phyloP scores from a whole-genome alignment of 1,140 invertebrate genomes.

The Centruroides sculpturatus region DNA sequence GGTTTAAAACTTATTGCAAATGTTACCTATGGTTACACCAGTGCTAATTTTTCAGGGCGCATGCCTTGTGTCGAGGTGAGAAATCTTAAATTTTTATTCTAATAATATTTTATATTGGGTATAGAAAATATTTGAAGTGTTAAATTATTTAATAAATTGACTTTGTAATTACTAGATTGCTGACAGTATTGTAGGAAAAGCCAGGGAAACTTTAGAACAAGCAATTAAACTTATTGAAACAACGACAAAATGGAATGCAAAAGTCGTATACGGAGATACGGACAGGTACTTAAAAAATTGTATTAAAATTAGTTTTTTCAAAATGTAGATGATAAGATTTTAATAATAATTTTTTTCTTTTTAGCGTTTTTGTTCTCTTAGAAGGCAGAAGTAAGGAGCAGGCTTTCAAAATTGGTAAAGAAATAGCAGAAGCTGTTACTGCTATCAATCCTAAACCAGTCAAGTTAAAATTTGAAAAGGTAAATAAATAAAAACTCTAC shows the following conservation, averaged over 20 bases:
- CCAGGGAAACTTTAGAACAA: slow-evolving; percentile 80
- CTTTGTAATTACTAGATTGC: slow-evolving; percentile 42
- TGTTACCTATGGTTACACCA: slow-evolving; percentile 96
- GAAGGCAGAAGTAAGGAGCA: slow-evolving; percentile 40
- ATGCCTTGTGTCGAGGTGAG: slow-evolving; percentile 90
- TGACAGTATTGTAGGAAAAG: slow-evolving; percentile 93
- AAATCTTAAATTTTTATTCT: slow-evolving; percentile 2
- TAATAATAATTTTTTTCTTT: slow-evolving; percentile 11
- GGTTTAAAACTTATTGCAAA: slow-evolving; percentile 96
- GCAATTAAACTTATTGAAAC: slow-evolving; percentile 74
- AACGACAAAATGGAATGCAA: slow-evolving; percentile 58
- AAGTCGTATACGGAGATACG: slow-evolving; percentile 95
- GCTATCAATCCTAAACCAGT: slow-evolving; percentile 82
- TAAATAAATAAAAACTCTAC: slow-evolving; percentile 24
- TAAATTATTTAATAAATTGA: background rate
- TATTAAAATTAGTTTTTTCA: too few relatives aligned
- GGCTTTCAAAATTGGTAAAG: slow-evolving; percentile 78
- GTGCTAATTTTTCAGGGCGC: slow-evolving; percentile 92
- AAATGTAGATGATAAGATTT: too few relatives aligned
- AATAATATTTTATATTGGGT: slow-evolving; percentile 1
- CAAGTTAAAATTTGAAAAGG: slow-evolving; percentile 94
- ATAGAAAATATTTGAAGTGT: background rate
- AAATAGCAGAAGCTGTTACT: slow-evolving; percentile 85
- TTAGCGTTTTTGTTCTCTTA: slow-evolving; percentile 33
- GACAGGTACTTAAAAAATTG: slow-evolving; percentile 47